phyloP scores from a whole-genome alignment of 2,888 invertebrate species.

The Ophonus ardosiacus region DNA sequence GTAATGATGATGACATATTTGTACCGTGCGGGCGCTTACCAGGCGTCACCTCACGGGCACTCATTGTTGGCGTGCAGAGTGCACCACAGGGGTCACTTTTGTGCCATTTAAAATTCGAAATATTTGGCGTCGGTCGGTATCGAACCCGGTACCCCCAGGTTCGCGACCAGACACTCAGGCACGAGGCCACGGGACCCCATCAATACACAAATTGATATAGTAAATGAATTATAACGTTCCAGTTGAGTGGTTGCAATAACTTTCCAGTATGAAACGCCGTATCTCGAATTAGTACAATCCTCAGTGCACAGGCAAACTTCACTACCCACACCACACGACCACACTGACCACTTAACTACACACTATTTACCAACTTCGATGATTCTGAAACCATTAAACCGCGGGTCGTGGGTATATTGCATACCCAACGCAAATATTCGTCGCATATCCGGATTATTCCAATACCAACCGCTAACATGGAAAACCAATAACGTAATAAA shows the following conservation, averaged over 20 bases:
- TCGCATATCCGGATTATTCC: conserved; percentile 4
- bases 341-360: background rate
- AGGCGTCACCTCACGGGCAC: too few species aligned
- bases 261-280: background rate
- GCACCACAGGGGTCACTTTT: too few species aligned
- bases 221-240: conserved; percentile 26
- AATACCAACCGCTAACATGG: background rate
- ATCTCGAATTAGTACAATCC: conserved; percentile 7
- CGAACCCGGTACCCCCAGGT: too few species aligned
- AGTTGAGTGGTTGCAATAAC: conserved; percentile 24
- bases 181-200: too few species aligned
- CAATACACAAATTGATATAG: background rate
- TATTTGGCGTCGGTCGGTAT: too few species aligned
- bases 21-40: too few species aligned
- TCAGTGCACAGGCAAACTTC: conserved; percentile 15
- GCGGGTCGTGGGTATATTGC: background rate
- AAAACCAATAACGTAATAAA: conserved; percentile 1
- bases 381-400: conserved; percentile 8
- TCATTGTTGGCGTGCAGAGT: too few species aligned
- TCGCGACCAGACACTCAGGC: too few species aligned
- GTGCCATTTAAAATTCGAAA: too few species aligned
- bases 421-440: background rate
- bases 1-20: too few species aligned
- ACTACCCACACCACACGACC: conserved; percentile 3
- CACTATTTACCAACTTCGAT: conserved; percentile 15